Evolutionary conservation across 2,888 invertebrate genomes (phyloP), one percentile per base, ranked within the genome.

Genomic region (Cephus rjabovi): DNA sequence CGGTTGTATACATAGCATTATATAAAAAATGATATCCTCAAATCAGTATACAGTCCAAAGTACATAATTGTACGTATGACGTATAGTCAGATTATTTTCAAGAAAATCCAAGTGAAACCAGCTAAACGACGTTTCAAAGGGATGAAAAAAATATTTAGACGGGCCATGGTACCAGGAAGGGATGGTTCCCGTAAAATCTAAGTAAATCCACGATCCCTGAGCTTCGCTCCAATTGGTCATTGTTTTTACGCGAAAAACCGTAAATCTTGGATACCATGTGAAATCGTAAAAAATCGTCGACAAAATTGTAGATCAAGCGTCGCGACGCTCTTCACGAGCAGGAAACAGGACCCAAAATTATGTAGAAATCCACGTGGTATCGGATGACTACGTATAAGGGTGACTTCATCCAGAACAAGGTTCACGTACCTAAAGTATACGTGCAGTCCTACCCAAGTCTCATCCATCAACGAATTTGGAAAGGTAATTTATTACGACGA

Each of bases 381-480:
- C 4, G 4, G 12, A 12, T 37, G 3, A 15, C 12, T 35, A 35
- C 35, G 35, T 4, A 40, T 12, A 15, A 15, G 40, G 15, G 4
- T 15, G 40, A 40, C 23, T 56, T 56, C 23, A 9, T 23, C 9
- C 9, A 56, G 23, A 56, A 56, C 56, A 56, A 56, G 23, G 23
- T 56, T 23, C 56, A 23, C 23, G 56, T 23, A 56, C 35, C 35
- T 56, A 56, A 2, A 9, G 12, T 30, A 3, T 30, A 15, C 1
- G 31, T n/a, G 71, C n/a, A 34, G 30, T 9, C 75, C 74, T 76
- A 69, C 79, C 76, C 77, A 80, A 81, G 80, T 75, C 80, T 81
- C 80, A 79, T 85, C 83, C 79, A 80, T 85, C 83, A 79, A 75
- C 78, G 74, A 79, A 82, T 82, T 79, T 79, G 81, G 79, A 82